These are phyloP conservation scores for Chironex yamaguchii DNA, from an alignment of 30 jellyfish, hydroid and myxozoan genomes.

Conservation along the genomic window DNA sequence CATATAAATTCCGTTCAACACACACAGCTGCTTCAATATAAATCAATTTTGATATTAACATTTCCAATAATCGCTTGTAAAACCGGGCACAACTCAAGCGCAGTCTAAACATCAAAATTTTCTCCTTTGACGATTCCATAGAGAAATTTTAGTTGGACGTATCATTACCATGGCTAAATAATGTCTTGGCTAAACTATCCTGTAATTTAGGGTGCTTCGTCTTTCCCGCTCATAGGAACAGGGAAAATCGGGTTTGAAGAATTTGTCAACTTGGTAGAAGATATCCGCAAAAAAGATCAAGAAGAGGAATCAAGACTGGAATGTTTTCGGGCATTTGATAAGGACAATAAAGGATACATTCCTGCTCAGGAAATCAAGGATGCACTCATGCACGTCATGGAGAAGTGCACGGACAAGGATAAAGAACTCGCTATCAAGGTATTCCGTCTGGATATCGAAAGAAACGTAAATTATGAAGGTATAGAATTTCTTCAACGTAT, in stretches of 20 bases:
- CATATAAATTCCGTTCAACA: no score
- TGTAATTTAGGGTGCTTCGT: no score
- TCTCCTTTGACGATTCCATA: no score
- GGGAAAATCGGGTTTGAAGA: conserved; percentile 82
- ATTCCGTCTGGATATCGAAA: conserved; percentile 60
- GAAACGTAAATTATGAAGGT: conserved; percentile 79
- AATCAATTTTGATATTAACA: no score
- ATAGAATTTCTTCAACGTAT: no score
- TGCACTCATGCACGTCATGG: conserved; percentile 66
- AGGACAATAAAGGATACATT: conserved; percentile 63
- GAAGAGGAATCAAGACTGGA: conserved; percentile 72
- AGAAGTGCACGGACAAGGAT: conserved; percentile 45
- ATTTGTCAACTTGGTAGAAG: conserved; percentile 61
- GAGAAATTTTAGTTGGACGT: no score
- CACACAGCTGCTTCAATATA: no score
- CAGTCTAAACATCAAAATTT: no score
- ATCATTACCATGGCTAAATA: no score
- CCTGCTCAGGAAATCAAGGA: conserved; percentile 51
- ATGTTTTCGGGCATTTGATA: conserved; percentile 82
- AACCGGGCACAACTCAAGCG: no score
- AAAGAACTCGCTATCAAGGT: conserved; percentile 35
- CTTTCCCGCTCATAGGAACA: conserved; percentile 31
- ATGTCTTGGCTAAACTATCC: no score
- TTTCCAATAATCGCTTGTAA: no score
- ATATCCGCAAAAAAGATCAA: conserved; percentile 50